Evolutionary conservation across 2,888 invertebrate genomes (phyloP), one percentile per base, ranked within the genome.

Genomic region (Acanthosepion esculentum): DNA sequence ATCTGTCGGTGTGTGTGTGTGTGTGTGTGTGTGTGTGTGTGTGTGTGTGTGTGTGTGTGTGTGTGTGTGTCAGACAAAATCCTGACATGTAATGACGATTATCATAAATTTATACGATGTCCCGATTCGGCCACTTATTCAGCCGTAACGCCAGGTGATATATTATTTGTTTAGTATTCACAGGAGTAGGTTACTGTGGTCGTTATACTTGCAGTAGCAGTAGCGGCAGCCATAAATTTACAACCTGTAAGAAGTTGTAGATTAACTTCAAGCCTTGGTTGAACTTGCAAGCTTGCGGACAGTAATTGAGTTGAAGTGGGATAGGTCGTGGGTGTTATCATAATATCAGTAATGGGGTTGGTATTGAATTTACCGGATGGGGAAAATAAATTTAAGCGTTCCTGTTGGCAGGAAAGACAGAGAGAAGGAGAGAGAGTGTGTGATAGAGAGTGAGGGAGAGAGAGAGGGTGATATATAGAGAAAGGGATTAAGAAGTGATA

Each of bases 91-190:
- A n/a, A 78, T 33, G 15, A 78, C n/a, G 78, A 78, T 78, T 78
- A n/a, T 78, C 78, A n/a, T 78, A 78, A 78, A 78, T 78, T 78
- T 78, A n/a, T n/a, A n/a, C 15, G 12, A n/a, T 78, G 78, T n/a
- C 78, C 33, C n/a, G n/a, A 78, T 78, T 78, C n/a, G n/a, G n/a
- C 12, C n/a, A 78, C 78, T 78, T 33, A 33, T n/a, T 33, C n/a
- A 78, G 78, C 78, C 78, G 78, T n/a, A n/a, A 78, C 78, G 78
- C 78, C n/a, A 78, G n/a, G 78, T 78, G 78, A 78, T 78, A 78
- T 78, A 78, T 78, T n/a, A 15, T 78, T 78, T 78, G n/a, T 78
- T 78, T 78, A n/a, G n/a, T 78, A 78, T 78, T 78, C 78, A 78
- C 78, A 10, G 78, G 33, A 78, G 78, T 78, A 15, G n/a, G n/a